A percentile compares a stretch with the other conserved stretches of the same genome.
Conservation (phyloP, 1,140 invertebrate genomes). For the Ruditapes philippinarum region DNA sequence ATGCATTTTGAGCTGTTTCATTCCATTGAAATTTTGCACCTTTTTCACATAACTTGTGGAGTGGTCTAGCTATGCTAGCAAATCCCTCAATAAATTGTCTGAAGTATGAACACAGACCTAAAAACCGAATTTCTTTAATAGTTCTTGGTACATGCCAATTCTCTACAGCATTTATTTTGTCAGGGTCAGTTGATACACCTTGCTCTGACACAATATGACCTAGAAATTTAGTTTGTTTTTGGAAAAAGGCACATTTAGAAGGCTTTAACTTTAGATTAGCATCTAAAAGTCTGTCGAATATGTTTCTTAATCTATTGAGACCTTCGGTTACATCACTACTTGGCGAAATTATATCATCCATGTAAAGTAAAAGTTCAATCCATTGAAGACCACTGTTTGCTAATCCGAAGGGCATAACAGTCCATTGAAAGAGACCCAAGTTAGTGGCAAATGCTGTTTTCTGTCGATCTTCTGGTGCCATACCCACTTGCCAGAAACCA, state of each 20-base stretch:
- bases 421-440: background rate
- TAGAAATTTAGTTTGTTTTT: background rate
- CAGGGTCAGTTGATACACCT: background rate
- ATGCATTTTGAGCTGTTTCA: slow-evolving; percentile 48
- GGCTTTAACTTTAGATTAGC: slow-evolving; percentile 14
- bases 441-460: slow-evolving; percentile 79
- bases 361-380: background rate
- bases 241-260: background rate
- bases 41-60: slow-evolving; percentile 56
- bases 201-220: background rate
- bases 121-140: background rate
- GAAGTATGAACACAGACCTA: slow-evolving; percentile 61
- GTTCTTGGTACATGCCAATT: background rate
- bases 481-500: slow-evolving; percentile 84
- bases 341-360: background rate
- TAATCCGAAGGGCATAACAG: background rate
- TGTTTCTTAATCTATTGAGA: background rate
- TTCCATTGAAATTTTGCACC: slow-evolving; percentile 42
- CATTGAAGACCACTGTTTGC: slow-evolving; percentile 3
- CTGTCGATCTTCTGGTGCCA: slow-evolving; percentile 78
- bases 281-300: background rate
- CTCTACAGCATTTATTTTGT: background rate
- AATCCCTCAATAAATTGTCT: slow-evolving; percentile 50
- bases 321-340: background rate
- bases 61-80: slow-evolving; percentile 54